Base-by-base conservation (phyloP, 2,797 vertebrate species). In the Xenentodon cancila region DNA sequence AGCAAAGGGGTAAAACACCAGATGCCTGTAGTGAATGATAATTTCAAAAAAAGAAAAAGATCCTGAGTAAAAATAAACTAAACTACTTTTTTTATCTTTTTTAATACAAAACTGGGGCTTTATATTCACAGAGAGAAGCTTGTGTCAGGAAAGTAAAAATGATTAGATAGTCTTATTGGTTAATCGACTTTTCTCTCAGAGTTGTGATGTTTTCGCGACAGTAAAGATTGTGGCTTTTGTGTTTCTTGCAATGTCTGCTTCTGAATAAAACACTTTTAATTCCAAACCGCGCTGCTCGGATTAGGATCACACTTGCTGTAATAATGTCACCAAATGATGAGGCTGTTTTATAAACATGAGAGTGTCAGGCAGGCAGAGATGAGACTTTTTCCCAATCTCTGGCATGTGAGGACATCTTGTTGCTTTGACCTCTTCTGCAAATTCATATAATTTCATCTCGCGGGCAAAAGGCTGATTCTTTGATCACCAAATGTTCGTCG, bases 271-370 rank as follows among this genome's bases (percentile, higher is more conserved):
- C 27, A 43, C 52, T 75, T 48, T 76, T 60, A 58, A 71, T 78
- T 60, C 18, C 27, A 17, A 68, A 57, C 32, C 8, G 2, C 48
- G 43, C 9, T 48, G 43, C 53, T 54, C 1, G 22, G 53, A 37
- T 51, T 61, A 27, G 45, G 42, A 82, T 77, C 68, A 53, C 54
- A 75, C 71, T 61, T 43, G 18, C 34, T 19, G 40, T 70, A 68
- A 77, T 75, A 70, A 81, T 71, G 75, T 77, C 76, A 71, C 43
- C 7, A 9, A 43, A 62, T 63, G 59, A 84, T 75, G 70, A 84
- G 76, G 70, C 77, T 75, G 67, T 77, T 88, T 86, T 74, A 79
- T 85, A 84, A 85, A 87, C 84, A 84, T 87, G 75, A 82, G 74
- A 69, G 63, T 52, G 34, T 34, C 42, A 68, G 55, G 32, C 17